Conservation (phyloP, 2,888 invertebrate genomes). For the Cryptus armator region DNA sequence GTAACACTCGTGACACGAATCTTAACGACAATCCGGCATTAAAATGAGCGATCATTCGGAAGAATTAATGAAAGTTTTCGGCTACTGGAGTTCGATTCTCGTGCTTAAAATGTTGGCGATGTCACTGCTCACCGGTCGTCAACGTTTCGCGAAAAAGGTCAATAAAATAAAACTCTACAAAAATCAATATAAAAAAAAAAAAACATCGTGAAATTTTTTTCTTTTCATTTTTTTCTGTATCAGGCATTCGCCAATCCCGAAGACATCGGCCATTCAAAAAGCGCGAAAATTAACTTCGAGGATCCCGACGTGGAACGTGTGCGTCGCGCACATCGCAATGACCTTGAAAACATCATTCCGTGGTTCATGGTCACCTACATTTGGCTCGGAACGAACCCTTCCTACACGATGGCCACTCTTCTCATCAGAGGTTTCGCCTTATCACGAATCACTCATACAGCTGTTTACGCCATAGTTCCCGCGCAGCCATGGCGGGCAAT, state of each 20-base stretch:
- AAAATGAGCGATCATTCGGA: slow-evolving; percentile 19
- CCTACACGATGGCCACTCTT: slow-evolving; percentile 83
- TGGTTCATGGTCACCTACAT: slow-evolving; percentile 86
- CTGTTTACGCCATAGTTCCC: slow-evolving; percentile 85
- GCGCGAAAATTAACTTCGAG: slow-evolving; percentile 69
- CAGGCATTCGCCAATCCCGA: slow-evolving; percentile 79
- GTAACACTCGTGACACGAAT: neutral
- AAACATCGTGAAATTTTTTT: neutral
- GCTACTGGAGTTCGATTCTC: slow-evolving; percentile 78
- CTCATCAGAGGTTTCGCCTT: slow-evolving; percentile 86
- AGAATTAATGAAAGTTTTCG: slow-evolving; percentile 74
- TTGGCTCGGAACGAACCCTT: slow-evolving; percentile 86
- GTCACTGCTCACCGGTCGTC: slow-evolving; percentile 71
- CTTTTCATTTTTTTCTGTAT: neutral
- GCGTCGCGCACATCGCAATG: slow-evolving; percentile 87
- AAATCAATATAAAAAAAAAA: too few species aligned
- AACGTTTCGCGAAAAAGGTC: slow-evolving; percentile 77
- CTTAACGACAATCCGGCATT: neutral
- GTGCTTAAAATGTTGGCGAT: slow-evolving; percentile 77
- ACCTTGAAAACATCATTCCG: slow-evolving; percentile 87
- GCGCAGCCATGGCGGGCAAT: slow-evolving; percentile 86
- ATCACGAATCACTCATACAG: slow-evolving; percentile 86
- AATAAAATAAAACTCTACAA: slow-evolving; percentile 1
- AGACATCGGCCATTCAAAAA: slow-evolving; percentile 69
- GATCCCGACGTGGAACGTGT: slow-evolving; percentile 86